Evolutionary conservation across 2,113 vertebrate genomes (phyloP), one percentile per base, ranked within the genome.

Genomic region (Heptranchias perlo): DNA sequence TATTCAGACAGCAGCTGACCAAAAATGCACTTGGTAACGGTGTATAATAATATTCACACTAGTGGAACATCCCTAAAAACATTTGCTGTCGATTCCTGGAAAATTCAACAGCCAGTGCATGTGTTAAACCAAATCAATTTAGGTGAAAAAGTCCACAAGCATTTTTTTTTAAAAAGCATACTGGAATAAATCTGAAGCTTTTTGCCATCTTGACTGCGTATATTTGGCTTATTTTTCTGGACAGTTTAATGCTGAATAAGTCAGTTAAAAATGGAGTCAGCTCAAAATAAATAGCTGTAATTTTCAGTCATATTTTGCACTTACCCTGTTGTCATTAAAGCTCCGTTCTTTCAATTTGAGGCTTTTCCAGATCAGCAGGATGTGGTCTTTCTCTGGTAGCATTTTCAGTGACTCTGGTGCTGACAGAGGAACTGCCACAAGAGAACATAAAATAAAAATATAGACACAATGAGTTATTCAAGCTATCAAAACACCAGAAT

Each of bases 331-430:
- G 97, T 99, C 99, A 35, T 98, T 98, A 97, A 99, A 99, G 96
- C 97, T 97, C 21, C 98, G 98, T 96, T 99, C 99, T 96, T 98
- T 98, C 95, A 99, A 96, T 0, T 98, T 99, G 96, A 99, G 97
- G 96, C 99, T 99, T 97, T 99, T 99, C 99, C 99, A 99, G 96
- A 99, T 98, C 2, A 99, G 98, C 96, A 99, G 98, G 96, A 99
- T 97, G 0, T 99, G 98, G 96, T 99, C 98, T 0, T 98, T 99
- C 97, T 99, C 99, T 0, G 98, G 98, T 96, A 99, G 96, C 87
- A 99, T 98, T 97, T 99, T 99, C 97, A 99, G 98, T 95, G 99
- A 99, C 0, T 99, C 99, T 0, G 99, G 99, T 95, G 99, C 98
- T 31, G 98, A 98, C 49, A 99, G 97, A 0, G 98, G 97, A 96